Percentiles rank a stretch among this genome's conserved stretches.
Evolutionary conservation across 2,888 invertebrate species (phyloP).

Genomic region (Conops quadrifasciatus): DNA sequence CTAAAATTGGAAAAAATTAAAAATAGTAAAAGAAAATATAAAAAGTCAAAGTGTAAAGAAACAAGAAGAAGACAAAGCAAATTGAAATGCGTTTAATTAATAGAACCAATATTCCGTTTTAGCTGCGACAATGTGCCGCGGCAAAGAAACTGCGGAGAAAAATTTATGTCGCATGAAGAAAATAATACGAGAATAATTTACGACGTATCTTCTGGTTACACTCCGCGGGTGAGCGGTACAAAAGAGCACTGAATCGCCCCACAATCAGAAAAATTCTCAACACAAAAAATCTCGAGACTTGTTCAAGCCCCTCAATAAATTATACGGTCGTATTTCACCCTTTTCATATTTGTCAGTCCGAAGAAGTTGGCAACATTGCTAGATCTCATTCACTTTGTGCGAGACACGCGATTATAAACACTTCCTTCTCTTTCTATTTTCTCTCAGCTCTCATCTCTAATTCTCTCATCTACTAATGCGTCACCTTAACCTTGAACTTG

Average conservation of each 20-base stretch:
- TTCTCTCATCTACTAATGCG: conserved; percentile 6
- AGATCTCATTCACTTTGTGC: too few relatives aligned
- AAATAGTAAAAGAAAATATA: not conserved
- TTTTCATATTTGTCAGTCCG: too few relatives aligned
- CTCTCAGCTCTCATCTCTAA: conserved; percentile 14
- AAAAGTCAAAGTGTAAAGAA: too few relatives aligned
- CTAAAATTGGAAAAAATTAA: conserved; percentile 19
- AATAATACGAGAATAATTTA: too few relatives aligned
- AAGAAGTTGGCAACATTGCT: not conserved
- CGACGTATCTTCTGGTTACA: too few relatives aligned
- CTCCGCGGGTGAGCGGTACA: too few relatives aligned
- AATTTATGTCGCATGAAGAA: not conserved
- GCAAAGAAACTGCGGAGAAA: not conserved
- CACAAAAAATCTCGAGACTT: too few relatives aligned
- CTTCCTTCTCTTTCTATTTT: not conserved
- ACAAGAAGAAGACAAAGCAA: not conserved
- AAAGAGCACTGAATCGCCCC: too few relatives aligned
- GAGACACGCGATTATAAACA: not conserved
- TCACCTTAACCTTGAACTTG: conserved; percentile 65
- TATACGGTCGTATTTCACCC: too few relatives aligned
- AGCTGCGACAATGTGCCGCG: not conserved
- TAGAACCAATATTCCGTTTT: not conserved
- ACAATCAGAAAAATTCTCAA: too few relatives aligned
- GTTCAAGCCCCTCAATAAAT: too few relatives aligned
- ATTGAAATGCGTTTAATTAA: not conserved